These are phyloP conservation scores for Eriocheir sinensis DNA, from an alignment of 1,140 invertebrate species.

Conservation along the genomic window DNA sequence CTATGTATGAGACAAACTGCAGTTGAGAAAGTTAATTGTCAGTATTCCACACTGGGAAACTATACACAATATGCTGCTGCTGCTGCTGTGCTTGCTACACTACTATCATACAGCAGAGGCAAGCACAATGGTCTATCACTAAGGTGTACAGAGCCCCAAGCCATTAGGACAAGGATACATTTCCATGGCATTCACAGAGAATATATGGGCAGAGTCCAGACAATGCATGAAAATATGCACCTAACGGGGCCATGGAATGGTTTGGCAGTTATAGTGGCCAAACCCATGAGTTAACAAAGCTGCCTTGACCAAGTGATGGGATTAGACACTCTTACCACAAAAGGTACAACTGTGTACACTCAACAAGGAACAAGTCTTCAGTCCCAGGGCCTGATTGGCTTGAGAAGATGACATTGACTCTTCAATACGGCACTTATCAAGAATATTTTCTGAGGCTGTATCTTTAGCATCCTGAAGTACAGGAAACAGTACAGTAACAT, in stretches of 20 bases:
- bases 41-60: slow-evolving; percentile 15
- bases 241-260: neutral
- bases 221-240: neutral
- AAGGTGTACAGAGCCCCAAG: neutral
- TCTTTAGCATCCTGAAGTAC: neutral
- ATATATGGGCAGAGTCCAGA: neutral
- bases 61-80: slow-evolving; percentile 54
- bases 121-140: slow-evolving; percentile 39
- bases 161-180: neutral
- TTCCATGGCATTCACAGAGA: neutral
- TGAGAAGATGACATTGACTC: neutral
- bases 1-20: neutral
- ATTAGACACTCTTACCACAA: neutral
- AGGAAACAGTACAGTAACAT: neutral
- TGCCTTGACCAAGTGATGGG: neutral
- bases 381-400: neutral
- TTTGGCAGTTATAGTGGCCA: neutral
- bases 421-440: neutral
- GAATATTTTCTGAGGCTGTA: neutral
- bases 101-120: neutral
- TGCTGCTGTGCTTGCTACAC: slow-evolving; percentile 36
- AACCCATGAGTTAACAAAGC: neutral
- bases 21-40: slow-evolving; percentile 28
- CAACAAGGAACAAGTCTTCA: neutral
- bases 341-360: neutral